phyloP scores from a whole-genome alignment of 1,140 invertebrate genomes.

The Goniozus legneri region DNA sequence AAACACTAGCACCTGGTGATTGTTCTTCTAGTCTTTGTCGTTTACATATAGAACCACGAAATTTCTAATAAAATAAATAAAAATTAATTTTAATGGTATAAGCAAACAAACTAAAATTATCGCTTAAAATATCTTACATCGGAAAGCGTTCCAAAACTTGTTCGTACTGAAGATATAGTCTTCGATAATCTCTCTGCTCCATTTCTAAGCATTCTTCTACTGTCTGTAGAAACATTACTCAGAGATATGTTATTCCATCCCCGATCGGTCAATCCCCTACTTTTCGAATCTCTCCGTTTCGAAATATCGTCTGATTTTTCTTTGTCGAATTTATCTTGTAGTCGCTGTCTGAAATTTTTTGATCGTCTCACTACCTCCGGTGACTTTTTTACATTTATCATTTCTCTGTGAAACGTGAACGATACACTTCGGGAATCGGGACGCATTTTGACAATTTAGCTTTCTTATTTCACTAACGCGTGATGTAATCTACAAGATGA shows the following conservation, averaged over 20 bases:
- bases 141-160: conserved; percentile 58
- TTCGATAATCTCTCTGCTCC: conserved; percentile 58
- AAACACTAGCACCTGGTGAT: conserved; percentile 47
- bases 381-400: conserved; percentile 25
- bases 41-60: conserved; percentile 58
- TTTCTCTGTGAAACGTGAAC: conserved; percentile 48
- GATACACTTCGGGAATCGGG: conserved; percentile 50
- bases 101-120: not conserved
- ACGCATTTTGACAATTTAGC: conserved; percentile 32
- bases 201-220: conserved; percentile 51
- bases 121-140: conserved; percentile 48
- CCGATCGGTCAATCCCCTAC: conserved; percentile 29
- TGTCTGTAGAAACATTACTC: conserved; percentile 46
- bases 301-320: conserved; percentile 24
- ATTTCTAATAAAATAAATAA: conserved; percentile 45
- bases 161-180: conserved; percentile 58
- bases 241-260: conserved; percentile 46
- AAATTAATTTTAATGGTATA: not conserved
- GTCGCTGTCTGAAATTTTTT: conserved; percentile 38
- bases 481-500: too few relatives aligned
- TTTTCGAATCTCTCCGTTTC: conserved; percentile 22
- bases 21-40: conserved; percentile 58
- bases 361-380: conserved; percentile 20
- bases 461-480: too few relatives aligned
- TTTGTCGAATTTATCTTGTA: conserved; percentile 52